A percentile compares a stretch with the other conserved stretches of the same genome.
Conservation (phyloP, 1,140 invertebrate genomes). For the Araneus ventricosus region DNA sequence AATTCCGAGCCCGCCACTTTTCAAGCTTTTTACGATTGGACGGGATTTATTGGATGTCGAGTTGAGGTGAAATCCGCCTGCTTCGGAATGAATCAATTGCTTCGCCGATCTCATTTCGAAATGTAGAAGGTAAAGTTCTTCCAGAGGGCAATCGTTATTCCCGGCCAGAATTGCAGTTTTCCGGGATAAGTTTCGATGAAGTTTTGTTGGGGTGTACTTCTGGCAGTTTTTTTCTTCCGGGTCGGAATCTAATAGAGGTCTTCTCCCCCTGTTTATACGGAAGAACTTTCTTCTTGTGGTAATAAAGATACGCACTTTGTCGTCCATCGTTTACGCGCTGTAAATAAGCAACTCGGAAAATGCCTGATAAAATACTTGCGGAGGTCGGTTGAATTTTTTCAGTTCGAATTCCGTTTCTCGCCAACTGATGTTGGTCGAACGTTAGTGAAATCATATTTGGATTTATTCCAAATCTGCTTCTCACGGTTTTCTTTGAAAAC, state of each 20-base stretch:
- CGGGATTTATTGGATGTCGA: slow-evolving; percentile 58
- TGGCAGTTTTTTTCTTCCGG: background rate
- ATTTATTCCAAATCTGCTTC: too few species aligned
- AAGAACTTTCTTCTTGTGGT: background rate
- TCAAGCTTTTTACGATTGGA: slow-evolving; percentile 33
- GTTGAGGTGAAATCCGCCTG: slow-evolving; percentile 26
- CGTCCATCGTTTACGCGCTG: background rate
- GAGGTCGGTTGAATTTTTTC: too few species aligned
- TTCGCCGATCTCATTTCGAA: slow-evolving; percentile 25
- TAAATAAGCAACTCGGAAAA: background rate
- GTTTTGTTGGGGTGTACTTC: background rate
- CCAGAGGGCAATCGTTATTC: slow-evolving; percentile 43
- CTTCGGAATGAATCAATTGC: slow-evolving; percentile 26
- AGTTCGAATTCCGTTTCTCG: too few species aligned
- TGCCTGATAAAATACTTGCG: too few species aligned
- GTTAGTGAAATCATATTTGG: too few species aligned
- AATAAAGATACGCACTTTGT: background rate
- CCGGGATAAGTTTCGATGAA: slow-evolving; percentile 43
- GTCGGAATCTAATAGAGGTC: slow-evolving; percentile 28
- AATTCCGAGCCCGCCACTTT: slow-evolving; percentile 13
- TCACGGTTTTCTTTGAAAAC: too few species aligned
- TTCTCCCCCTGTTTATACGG: background rate
- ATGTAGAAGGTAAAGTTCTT: background rate
- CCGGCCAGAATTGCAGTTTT: slow-evolving; percentile 6
- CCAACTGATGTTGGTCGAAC: too few species aligned